These are phyloP conservation scores for Pyrrhosoma nymphula DNA, from an alignment of 2,888 invertebrate genomes.

Conservation along the genomic window DNA sequence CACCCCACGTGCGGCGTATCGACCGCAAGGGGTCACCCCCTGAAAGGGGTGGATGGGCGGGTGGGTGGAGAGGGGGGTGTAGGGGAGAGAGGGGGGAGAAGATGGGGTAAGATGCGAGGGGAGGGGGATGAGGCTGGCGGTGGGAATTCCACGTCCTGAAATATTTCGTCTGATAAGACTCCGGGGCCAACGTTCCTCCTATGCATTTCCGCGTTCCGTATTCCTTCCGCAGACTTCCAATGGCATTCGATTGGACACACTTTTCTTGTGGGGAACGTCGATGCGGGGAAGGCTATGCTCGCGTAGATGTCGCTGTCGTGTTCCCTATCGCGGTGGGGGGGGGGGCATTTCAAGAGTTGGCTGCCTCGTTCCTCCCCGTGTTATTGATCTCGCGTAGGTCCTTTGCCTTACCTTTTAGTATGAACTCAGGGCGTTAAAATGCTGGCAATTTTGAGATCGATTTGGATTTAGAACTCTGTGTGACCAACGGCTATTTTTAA, in stretches of 20 bases:
- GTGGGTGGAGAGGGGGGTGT: slow-evolving; percentile 11
- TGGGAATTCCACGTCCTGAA: slow-evolving; percentile 45
- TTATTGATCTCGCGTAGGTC: slow-evolving; percentile 39
- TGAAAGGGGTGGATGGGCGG: not conserved
- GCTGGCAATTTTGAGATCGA: slow-evolving; percentile 59
- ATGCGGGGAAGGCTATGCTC: not conserved
- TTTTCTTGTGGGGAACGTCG: not conserved
- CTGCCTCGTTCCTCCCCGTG: slow-evolving; percentile 37
- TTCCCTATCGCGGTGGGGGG: not conserved
- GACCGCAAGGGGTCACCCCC: not conserved
- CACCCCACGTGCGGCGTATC: slow-evolving; percentile 19
- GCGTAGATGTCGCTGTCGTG: not conserved
- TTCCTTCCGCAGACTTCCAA: slow-evolving; percentile 14
- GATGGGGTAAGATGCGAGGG: not conserved
- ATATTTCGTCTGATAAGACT: slow-evolving; percentile 61
- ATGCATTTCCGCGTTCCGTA: slow-evolving; percentile 22
- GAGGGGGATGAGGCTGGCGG: not conserved
- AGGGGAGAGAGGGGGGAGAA: not conserved
- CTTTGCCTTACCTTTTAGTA: slow-evolving; percentile 34
- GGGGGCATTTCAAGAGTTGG: slow-evolving; percentile 51
- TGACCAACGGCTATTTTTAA: not conserved
- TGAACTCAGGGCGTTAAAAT: slow-evolving; percentile 31
- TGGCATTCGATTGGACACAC: not conserved
- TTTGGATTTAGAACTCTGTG: slow-evolving; percentile 46
- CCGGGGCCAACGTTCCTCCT: not conserved